Percentiles rank a stretch among this genome's conserved stretches.
phyloP scores from a whole-genome alignment of 2,888 invertebrate genomes.

The Thymelicus sylvestris region DNA sequence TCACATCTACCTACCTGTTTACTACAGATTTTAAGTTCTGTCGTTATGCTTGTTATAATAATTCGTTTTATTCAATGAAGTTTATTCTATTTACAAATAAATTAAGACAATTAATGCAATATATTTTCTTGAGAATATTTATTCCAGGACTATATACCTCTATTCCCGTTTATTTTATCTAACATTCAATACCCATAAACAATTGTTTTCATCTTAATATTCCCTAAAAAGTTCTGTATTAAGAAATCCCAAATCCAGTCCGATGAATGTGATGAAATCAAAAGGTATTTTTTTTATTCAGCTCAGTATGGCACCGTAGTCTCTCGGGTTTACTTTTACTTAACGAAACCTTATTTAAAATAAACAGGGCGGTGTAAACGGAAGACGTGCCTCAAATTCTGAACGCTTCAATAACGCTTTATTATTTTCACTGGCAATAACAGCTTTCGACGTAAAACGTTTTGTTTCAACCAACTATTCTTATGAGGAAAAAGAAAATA shows the following conservation, averaged over 20 bases:
- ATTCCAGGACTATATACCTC: too few species aligned
- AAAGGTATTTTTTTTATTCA: slow-evolving; percentile 75
- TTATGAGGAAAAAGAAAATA: not conserved
- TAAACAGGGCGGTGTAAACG: slow-evolving; percentile 79
- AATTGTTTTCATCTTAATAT: slow-evolving; percentile 12
- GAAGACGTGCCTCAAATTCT: slow-evolving; percentile 73
- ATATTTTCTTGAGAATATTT: too few species aligned
- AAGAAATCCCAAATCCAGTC: slow-evolving; percentile 50
- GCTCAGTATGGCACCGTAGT: slow-evolving; percentile 60
- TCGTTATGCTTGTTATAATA: too few species aligned
- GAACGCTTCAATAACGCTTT: slow-evolving; percentile 62
- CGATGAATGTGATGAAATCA: slow-evolving; percentile 53
- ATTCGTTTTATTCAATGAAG: too few species aligned
- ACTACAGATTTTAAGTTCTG: too few species aligned
- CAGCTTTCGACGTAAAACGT: slow-evolving; percentile 50
- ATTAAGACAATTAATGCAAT: too few species aligned
- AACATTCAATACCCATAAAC: slow-evolving; percentile 25
- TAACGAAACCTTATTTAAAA: slow-evolving; percentile 81
- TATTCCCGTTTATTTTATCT: not conserved
- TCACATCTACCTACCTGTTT: too few species aligned
- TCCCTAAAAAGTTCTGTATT: slow-evolving; percentile 17
- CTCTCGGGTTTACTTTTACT: slow-evolving; percentile 77
- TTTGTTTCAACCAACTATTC: slow-evolving; percentile 37
- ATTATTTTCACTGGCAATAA: slow-evolving; percentile 72
- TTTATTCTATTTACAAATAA: too few species aligned